These are phyloP conservation scores for Lasioglossum baleicum DNA, from an alignment of 1,140 invertebrate species.

Conservation along the genomic window DNA sequence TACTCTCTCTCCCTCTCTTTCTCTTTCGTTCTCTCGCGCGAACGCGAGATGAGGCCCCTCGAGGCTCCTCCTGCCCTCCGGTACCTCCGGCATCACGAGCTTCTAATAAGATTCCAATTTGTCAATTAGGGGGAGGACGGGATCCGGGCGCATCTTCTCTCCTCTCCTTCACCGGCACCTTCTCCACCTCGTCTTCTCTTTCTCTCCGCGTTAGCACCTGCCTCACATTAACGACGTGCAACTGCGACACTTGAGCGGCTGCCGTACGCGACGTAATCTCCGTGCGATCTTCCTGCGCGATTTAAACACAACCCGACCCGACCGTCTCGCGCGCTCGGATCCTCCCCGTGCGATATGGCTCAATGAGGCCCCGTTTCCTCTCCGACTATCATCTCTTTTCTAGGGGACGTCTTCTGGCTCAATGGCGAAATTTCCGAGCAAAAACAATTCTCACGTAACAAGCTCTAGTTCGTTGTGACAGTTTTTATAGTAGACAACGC, in stretches of 20 bases:
- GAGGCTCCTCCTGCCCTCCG: conserved; percentile 45
- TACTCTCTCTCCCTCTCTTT: no score
- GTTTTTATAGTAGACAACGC: no score
- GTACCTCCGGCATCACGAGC: conserved; percentile 69
- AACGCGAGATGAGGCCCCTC: conserved; percentile 29
- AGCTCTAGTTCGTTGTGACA: no score
- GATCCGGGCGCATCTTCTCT: conserved; percentile 64
- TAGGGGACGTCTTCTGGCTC: no score
- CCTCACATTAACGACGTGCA: conserved; percentile 59
- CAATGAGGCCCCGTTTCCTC: no score
- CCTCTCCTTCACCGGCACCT: conserved; percentile 55
- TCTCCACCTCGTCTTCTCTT: conserved; percentile 43
- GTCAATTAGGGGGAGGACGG: conserved; percentile 82
- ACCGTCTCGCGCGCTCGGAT: conserved; percentile 10
- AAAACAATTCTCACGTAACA: no score
- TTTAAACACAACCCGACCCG: conserved; percentile 40
- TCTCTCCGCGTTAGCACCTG: conserved; percentile 61
- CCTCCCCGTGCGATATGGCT: background rate
- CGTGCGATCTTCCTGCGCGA: conserved; percentile 49
- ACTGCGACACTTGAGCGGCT: conserved; percentile 57
- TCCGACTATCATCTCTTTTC: no score
- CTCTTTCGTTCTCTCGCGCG: conserved; percentile 28
- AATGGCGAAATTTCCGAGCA: no score
- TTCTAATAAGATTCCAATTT: conserved; percentile 86
- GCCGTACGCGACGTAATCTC: conserved; percentile 49